Evolutionary conservation across 2,113 vertebrate genomes (phyloP).

Genomic region (Sander vitreus): DNA sequence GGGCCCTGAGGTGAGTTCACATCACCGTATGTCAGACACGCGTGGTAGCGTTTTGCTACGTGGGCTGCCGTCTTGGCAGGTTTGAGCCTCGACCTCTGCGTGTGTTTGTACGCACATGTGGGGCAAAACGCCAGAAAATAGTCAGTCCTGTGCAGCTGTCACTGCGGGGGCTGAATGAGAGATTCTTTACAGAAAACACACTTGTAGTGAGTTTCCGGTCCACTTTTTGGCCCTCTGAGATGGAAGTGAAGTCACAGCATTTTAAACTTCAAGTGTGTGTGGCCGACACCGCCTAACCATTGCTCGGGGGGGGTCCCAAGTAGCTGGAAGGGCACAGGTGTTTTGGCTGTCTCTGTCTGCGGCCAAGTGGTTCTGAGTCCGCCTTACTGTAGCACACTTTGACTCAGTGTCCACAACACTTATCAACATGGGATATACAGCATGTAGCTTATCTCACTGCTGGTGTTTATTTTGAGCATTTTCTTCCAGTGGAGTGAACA

Average conservation of each 20-base stretch:
- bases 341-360: constrained; percentile 11
- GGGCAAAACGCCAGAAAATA: constrained; percentile 32
- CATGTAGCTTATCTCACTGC: constrained; percentile 26
- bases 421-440: constrained; percentile 28
- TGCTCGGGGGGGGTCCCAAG: constrained; percentile 27
- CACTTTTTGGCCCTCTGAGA: neutral
- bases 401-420: constrained; percentile 20
- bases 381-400: neutral
- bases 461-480: constrained; percentile 34
- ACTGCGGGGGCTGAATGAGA: constrained; percentile 23
- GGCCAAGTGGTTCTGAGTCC: constrained; percentile 26
- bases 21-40: constrained; percentile 52
- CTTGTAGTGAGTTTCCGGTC: constrained; percentile 25
- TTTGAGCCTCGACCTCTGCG: constrained; percentile 10
- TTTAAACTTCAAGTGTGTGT: constrained; percentile 16
- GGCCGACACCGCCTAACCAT: neutral
- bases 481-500: constrained; percentile 29
- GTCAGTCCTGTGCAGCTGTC: constrained; percentile 29
- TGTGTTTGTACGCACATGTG: constrained; percentile 44
- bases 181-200: constrained; percentile 28
- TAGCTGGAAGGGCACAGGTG: constrained; percentile 47
- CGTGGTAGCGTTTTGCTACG: constrained; percentile 29
- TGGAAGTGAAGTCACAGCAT: neutral
- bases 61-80: constrained; percentile 43
- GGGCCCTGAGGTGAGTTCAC: constrained; percentile 49